These are phyloP conservation scores for Phyllotreta cruciferae DNA, from an alignment of 2,888 invertebrate species.

Conservation along the genomic window DNA sequence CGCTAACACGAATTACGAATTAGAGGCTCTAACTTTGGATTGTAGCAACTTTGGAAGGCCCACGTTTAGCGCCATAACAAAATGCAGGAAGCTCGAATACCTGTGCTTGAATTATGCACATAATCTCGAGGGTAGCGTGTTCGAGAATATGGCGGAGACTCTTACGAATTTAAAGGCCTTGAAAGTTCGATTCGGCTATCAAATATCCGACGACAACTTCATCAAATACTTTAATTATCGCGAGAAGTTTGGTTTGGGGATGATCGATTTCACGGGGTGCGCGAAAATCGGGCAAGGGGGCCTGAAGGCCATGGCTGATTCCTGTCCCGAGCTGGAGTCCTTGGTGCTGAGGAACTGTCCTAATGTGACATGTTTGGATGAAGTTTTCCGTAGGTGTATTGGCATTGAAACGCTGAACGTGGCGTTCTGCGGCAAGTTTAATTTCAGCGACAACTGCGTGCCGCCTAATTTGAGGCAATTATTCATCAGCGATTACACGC, in stretches of 20 bases:
- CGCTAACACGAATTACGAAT: constrained; percentile 25
- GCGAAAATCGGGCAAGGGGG: constrained; percentile 31
- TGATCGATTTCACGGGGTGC: constrained; percentile 38
- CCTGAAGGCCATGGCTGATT: constrained; percentile 27
- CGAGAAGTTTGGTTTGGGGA: constrained; percentile 29
- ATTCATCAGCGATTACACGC: constrained; percentile 32
- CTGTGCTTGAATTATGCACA: constrained; percentile 38
- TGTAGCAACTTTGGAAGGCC: constrained; percentile 34
- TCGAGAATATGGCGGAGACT: constrained; percentile 36
- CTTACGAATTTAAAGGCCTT: constrained; percentile 26
- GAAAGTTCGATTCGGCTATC: constrained; percentile 35
- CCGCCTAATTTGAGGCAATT: constrained; percentile 21
- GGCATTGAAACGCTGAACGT: constrained; percentile 33
- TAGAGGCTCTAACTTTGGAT: constrained; percentile 35
- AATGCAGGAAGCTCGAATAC: constrained; percentile 33
- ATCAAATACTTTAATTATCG: constrained; percentile 31
- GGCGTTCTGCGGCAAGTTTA: constrained; percentile 33
- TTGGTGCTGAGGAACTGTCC: constrained; percentile 35
- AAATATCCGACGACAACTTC: constrained; percentile 29
- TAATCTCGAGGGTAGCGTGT: constrained; percentile 34
- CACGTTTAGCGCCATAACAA: constrained; percentile 31
- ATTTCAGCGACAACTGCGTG: constrained; percentile 2
- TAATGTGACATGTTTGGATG: constrained; percentile 25
- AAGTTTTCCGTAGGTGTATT: constrained; percentile 26
- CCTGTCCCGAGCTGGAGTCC: constrained; percentile 33